A percentile compares a stretch with the other conserved stretches of the same genome.
Conservation (phyloP, 2,113 vertebrate genomes). For the Planiliza haematocheilus region DNA sequence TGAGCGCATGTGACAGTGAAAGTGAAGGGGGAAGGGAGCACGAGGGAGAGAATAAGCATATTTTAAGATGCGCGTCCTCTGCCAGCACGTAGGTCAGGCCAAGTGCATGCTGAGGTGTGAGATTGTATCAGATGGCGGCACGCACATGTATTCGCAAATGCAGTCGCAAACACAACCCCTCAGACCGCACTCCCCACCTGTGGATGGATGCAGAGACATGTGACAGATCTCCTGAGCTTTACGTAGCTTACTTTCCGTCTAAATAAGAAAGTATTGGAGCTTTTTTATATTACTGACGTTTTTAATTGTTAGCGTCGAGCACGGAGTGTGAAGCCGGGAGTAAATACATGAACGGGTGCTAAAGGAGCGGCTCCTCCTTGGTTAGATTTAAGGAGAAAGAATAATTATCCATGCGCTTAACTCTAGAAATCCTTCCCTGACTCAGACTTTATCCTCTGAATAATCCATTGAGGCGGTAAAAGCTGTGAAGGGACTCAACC, state of each 20-base stretch:
- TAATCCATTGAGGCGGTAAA: constrained; percentile 50
- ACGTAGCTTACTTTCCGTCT: neutral
- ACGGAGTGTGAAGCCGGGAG: neutral
- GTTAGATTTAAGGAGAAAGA: constrained; percentile 40
- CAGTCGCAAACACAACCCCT: constrained; percentile 12
- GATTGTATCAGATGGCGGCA: constrained; percentile 61
- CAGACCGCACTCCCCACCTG: constrained; percentile 47
- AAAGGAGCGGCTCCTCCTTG: constrained; percentile 19
- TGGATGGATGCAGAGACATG: constrained; percentile 26
- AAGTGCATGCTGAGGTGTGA: constrained; percentile 73
- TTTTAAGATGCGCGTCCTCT: constrained; percentile 31
- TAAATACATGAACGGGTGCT: constrained; percentile 8
- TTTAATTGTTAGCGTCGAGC: constrained; percentile 4
- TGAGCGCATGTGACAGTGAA: constrained; percentile 8
- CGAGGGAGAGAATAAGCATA: constrained; percentile 17
- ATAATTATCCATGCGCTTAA: constrained; percentile 56
- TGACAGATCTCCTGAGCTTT: neutral
- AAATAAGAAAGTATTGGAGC: neutral
- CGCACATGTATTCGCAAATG: neutral
- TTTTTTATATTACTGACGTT: constrained; percentile 19
- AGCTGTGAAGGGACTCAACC: constrained; percentile 22
- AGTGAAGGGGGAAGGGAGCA: neutral
- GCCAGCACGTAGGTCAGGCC: constrained; percentile 49
- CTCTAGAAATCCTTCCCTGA: constrained; percentile 46
- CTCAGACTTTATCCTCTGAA: constrained; percentile 48